These are phyloP conservation scores for Capitella teleta DNA, from an alignment of 1,140 invertebrate species.

Conservation along the genomic window DNA sequence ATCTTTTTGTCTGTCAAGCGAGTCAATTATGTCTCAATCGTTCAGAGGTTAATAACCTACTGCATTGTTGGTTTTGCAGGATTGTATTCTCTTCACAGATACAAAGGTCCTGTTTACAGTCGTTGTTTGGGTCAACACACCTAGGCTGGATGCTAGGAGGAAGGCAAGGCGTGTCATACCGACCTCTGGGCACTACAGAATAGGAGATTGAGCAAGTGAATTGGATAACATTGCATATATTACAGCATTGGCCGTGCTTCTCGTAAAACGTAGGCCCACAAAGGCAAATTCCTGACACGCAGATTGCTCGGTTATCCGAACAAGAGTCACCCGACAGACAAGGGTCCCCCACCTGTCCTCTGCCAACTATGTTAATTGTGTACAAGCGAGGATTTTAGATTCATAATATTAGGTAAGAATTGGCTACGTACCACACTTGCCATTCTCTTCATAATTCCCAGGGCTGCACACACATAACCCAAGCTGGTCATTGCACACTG, in stretches of 20 bases:
- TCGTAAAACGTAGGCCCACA: conserved; percentile 2
- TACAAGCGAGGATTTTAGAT: no score
- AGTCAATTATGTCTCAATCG: no score
- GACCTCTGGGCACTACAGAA: neutral
- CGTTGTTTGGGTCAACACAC: conserved; percentile 2
- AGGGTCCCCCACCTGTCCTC: conserved; percentile 1
- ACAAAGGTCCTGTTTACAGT: neutral
- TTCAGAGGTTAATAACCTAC: neutral
- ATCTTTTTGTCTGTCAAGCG: neutral
- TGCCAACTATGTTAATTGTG: neutral
- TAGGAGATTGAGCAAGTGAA: neutral
- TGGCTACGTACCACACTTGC: neutral
- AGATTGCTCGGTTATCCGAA: conserved; percentile 1
- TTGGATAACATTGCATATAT: neutral
- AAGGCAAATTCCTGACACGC: neutral
- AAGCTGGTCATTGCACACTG: neutral
- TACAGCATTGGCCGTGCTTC: conserved; percentile 1
- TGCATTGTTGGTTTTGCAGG: neutral
- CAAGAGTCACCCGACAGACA: conserved; percentile 3
- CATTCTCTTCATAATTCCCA: neutral
- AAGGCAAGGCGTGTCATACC: neutral
- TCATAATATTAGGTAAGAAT: no score
- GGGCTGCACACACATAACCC: neutral
- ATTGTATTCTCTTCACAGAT: neutral
- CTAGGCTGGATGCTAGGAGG: neutral